Evolutionary conservation across 2,888 invertebrate species (phyloP).

Genomic region (Perizoma flavofasciatum): DNA sequence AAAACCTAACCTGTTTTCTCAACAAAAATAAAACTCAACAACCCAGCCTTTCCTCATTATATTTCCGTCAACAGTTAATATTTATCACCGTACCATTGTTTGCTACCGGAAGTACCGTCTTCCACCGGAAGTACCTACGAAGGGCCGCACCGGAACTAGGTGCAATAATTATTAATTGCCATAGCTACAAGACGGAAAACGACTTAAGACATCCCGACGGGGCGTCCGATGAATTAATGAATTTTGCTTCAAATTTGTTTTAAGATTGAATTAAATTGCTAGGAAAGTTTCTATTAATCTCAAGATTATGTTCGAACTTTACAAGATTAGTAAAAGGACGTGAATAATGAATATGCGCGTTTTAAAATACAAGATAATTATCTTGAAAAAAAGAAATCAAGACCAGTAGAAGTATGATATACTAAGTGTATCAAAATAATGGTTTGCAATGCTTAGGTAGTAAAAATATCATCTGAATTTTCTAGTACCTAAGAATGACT

Average conservation of each 20-base stretch:
- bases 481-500: too few species aligned
- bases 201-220: constrained; percentile 66
- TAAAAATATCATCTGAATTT: too few species aligned
- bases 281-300: constrained; percentile 42
- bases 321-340: constrained; percentile 16
- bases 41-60: constrained; percentile 43
- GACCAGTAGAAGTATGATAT: too few species aligned
- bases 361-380: too few species aligned
- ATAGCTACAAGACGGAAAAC: constrained; percentile 52
- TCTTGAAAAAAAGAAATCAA: too few species aligned
- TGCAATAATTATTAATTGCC: constrained; percentile 82
- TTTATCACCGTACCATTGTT: constrained; percentile 58
- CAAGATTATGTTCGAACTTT: constrained; percentile 32
- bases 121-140: constrained; percentile 57
- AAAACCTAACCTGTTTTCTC: too few species aligned
- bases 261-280: constrained; percentile 42
- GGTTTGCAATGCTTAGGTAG: too few species aligned
- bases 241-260: constrained; percentile 45
- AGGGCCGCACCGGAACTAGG: constrained; percentile 72
- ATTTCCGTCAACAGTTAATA: constrained; percentile 46
- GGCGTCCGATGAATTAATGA: constrained; percentile 54
- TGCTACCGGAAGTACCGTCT: constrained; percentile 35
- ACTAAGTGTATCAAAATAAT: too few species aligned
- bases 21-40: constrained; percentile 33
- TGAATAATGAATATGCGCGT: background rate